Evolutionary conservation across 2,797 vertebrate genomes (phyloP).

Genomic region (Eptatretus atami): DNA sequence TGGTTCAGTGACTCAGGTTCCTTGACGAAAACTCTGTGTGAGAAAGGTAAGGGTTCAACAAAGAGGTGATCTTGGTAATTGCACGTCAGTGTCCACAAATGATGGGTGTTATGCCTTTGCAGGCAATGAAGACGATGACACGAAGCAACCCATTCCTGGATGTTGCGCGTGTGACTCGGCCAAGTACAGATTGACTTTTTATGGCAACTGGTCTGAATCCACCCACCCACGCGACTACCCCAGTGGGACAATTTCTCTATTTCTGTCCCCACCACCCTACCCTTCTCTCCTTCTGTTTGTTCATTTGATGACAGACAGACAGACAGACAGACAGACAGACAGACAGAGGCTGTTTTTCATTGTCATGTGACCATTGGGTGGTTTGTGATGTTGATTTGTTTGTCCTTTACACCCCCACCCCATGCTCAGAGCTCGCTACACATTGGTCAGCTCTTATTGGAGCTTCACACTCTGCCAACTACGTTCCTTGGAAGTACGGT

Average conservation of each 20-base stretch:
- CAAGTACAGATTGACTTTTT: conserved; percentile 79
- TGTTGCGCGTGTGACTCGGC: conserved; percentile 88
- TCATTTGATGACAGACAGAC: background rate
- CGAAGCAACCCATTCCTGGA: conserved; percentile 29
- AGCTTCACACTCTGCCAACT: conserved; percentile 66
- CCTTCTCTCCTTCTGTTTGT: too few species aligned
- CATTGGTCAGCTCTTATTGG: conserved; percentile 96
- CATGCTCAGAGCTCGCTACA: conserved; percentile 42
- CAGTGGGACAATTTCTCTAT: conserved; percentile 24
- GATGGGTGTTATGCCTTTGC: background rate
- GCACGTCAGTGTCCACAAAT: background rate
- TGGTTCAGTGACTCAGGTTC: conserved; percentile 84
- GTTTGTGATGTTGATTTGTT: background rate
- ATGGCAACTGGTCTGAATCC: conserved; percentile 88
- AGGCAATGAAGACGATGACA: conserved; percentile 17
- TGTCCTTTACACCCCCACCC: background rate
- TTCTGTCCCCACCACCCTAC: background rate
- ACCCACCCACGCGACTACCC: conserved; percentile 78
- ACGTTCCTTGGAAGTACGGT: conserved; percentile 81
- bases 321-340: background rate
- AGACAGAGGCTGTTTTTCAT: background rate
- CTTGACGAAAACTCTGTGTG: conserved; percentile 58
- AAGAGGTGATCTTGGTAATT: background rate
- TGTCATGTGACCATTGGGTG: background rate
- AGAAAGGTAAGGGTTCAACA: conserved; percentile 40